phyloP scores from a whole-genome alignment of 2,888 invertebrate genomes.

The Orthosia cruda region DNA sequence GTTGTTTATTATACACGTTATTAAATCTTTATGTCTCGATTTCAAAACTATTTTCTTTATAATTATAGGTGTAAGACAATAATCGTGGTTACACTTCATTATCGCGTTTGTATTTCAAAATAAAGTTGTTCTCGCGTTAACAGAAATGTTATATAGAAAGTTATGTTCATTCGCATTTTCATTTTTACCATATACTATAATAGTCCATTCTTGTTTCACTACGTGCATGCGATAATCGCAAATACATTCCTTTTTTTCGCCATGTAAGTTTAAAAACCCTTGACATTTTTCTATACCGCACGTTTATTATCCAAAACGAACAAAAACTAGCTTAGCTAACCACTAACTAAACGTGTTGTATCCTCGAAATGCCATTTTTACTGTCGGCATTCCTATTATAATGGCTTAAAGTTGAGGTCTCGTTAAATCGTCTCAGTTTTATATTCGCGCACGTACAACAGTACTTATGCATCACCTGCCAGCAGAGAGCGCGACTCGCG shows the following conservation, averaged over 20 bases:
- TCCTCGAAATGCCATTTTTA: conserved; percentile 54
- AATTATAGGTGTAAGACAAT: conserved; percentile 41
- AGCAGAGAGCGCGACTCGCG: conserved; percentile 48
- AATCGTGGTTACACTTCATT: conserved; percentile 26
- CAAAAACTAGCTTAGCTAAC: conserved; percentile 41
- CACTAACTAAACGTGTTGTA: conserved; percentile 50
- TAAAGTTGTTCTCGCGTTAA: conserved; percentile 29
- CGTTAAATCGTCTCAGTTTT: conserved; percentile 70
- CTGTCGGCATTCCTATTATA: conserved; percentile 55
- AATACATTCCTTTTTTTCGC: conserved; percentile 1
- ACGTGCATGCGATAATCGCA: conserved; percentile 31
- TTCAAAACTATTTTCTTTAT: conserved; percentile 51
- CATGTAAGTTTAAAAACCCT: conserved; percentile 19
- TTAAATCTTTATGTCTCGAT: conserved; percentile 54
- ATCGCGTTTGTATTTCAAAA: conserved; percentile 24
- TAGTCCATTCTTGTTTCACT: conserved; percentile 30
- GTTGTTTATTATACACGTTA: conserved; percentile 59
- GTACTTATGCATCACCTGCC: conserved; percentile 70
- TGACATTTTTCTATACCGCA: conserved; percentile 16
- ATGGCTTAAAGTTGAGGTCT: conserved; percentile 60
- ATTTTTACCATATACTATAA: conserved; percentile 38
- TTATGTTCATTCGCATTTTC: conserved; percentile 28
- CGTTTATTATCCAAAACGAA: conserved; percentile 28
- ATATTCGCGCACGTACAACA: conserved; percentile 46
- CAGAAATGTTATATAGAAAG: conserved; percentile 46